Evolutionary conservation across 2,888 invertebrate genomes (phyloP), one percentile per base, ranked within the genome.

Genomic region (Cantharis flavilabris): DNA sequence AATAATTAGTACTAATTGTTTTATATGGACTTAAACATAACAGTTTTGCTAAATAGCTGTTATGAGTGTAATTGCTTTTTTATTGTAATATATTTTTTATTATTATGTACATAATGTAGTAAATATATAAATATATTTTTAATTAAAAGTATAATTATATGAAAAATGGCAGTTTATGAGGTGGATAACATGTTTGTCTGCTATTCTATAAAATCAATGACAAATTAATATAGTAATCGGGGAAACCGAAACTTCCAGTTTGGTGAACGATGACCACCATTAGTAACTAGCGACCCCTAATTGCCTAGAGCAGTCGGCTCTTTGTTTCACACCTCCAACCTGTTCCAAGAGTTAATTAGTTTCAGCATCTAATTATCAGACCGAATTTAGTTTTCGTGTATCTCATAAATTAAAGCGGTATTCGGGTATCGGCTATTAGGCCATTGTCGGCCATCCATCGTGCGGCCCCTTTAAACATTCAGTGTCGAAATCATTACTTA

Each of bases 401-500:
- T 86, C 86, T 86, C 88, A 88, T 89, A 89, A 89, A 88, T 88
- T 88, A 88, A 84, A 83, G 83, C 72, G 80, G 81, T 82, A 83
- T 81, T 82, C 83, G 81, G 79, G 77, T 80, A 81, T 82, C 81
- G 83, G 83, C 85, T 84, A 85, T 86, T 86, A 85, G 85, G 81
- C 84, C 84, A 84, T 85, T 85, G 86, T 83, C 85, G 86, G 85
- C 86, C 84, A 84, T 85, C 85, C 83, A 84, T 85, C 83, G 80
- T 82, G 85, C 87, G 87, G 87, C 82, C 85, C 86, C 87, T 88
- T 89, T 88, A 87, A 88, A 85, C 87, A 86, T 88, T 88, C 88
- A 88, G 89, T 89, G 89, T 89, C 88, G 89, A 89, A 89, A 89
- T 88, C 89, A 89, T 89, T 89, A 89, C 88, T 89, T 88, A 89